These are phyloP conservation scores for Euthynnus affinis DNA, from an alignment of 2,797 vertebrate genomes.

Conservation along the genomic window DNA sequence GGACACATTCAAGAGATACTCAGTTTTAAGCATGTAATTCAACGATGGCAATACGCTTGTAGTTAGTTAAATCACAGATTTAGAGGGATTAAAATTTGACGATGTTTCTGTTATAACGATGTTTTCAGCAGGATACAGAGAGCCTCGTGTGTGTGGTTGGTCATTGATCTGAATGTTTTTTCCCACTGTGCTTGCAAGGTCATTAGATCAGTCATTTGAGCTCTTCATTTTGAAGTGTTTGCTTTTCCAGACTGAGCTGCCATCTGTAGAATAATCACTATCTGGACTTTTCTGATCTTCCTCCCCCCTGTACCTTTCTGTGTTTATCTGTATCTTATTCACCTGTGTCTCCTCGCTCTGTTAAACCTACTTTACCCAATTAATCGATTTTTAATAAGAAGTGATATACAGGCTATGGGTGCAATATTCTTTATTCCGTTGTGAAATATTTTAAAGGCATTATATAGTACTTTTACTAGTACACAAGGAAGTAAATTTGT, in stretches of 20 bases:
- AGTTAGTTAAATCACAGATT: neutral
- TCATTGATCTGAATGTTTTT: slow-evolving; percentile 72
- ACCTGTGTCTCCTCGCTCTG: slow-evolving; percentile 1
- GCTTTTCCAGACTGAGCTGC: slow-evolving; percentile 81
- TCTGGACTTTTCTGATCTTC: slow-evolving; percentile 46
- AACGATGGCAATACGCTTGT: neutral
- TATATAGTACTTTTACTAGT: neutral
- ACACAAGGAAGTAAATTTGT: neutral
- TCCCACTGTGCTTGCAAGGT: slow-evolving; percentile 69
- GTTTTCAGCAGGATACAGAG: slow-evolving; percentile 37
- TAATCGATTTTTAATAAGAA: slow-evolving; percentile 18
- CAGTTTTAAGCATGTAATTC: neutral
- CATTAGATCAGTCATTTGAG: slow-evolving; percentile 84
- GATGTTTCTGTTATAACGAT: slow-evolving; percentile 44
- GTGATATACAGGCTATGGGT: neutral
- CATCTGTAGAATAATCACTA: slow-evolving; percentile 74
- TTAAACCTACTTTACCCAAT: slow-evolving; percentile 14
- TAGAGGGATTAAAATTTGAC: neutral
- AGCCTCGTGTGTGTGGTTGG: slow-evolving; percentile 75
- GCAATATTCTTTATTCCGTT: slow-evolving; percentile 12
- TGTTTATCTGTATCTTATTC: slow-evolving; percentile 38
- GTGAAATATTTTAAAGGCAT: neutral
- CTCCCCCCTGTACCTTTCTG: slow-evolving; percentile 23
- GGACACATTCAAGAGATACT: neutral
- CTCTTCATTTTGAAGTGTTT: slow-evolving; percentile 86